Base-by-base conservation (phyloP, 2,113 vertebrate genomes). In the Calyptomena viridis region DNA sequence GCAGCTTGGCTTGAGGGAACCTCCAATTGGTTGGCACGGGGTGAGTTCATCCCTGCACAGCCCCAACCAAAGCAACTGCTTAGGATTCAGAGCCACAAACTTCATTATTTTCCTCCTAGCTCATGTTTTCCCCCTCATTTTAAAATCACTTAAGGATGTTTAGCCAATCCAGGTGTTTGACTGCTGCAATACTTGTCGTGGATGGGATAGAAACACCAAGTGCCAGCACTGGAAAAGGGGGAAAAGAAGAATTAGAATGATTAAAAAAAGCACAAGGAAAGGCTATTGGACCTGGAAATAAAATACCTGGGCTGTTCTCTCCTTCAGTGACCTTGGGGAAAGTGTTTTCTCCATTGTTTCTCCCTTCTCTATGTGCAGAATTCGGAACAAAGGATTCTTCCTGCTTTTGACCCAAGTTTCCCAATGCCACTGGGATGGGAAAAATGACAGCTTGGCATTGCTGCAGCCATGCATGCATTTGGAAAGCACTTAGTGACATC, bases 1-100 rank as follows among this genome's bases (percentile, higher is more conserved):
- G 97, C 98, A 96, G 95, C 96, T 96, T 98, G 97, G 94, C 97
- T 98, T 93, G 94, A 95, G 97, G 96, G 96, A 97, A 95, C 71
- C 94, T 67, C 93, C 97, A 89, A 95, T 97, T 97, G 95, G 97
- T 85, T 97, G 97, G 95, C 62, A 63, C 92, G 79, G 96, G 97
- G 94, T 77, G 91, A 97, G 96, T 98, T 97, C 97, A 98, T 95
- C 97, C 97, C 37, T 77, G 58, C 53, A 63, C 97, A 94, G 97
- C 89, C 84, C 97, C 91, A 21, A 93, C 95, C 92, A 24, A 73
- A 94, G 80, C 73, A 10, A 53, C 97, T 97, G 90, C 93, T 98
- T 98, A 98, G 96, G 90, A 98, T 98, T 97, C 97, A 87, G 86
- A 96, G 89, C 97, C 96, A 96, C 94, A 74, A 86, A 91, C 94